Evolutionary conservation across 64 coral and sea anemone species (phyloP).

Genomic region (Actinia equina): DNA sequence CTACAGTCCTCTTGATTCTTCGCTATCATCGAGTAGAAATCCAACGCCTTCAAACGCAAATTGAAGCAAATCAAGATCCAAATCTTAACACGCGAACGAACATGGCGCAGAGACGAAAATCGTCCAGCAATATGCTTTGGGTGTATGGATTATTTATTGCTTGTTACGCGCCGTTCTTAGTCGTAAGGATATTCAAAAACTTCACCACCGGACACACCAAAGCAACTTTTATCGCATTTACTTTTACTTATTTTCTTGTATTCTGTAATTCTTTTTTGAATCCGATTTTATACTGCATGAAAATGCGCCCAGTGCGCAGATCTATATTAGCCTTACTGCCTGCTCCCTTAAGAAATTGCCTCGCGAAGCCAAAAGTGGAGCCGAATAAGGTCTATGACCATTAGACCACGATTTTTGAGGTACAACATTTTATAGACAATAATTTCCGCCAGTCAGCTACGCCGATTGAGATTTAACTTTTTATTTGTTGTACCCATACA

Average conservation of each 20-base stretch:
- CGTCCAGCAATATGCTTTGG: background rate
- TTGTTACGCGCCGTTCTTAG: background rate
- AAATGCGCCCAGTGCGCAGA: background rate
- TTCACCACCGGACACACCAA: background rate
- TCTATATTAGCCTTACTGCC: background rate
- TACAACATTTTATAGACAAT: too few relatives aligned
- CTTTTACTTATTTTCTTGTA: background rate
- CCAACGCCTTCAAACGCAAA: background rate
- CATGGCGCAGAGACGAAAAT: background rate
- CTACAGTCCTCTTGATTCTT: background rate
- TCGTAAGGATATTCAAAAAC: background rate
- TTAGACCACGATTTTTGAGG: too few relatives aligned
- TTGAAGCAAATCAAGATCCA: background rate
- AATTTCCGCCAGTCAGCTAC: too few relatives aligned
- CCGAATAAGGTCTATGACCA: background rate
- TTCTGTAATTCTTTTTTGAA: constrained; percentile 3
- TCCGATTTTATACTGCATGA: constrained; percentile 10
- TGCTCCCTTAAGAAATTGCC: background rate
- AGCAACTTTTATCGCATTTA: background rate
- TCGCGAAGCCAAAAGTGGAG: background rate
- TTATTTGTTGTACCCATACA: too few relatives aligned
- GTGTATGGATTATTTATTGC: background rate
- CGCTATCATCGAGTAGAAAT: background rate
- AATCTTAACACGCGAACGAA: background rate
- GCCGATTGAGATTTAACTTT: too few relatives aligned